Evolutionary conservation across 2,113 vertebrate species (phyloP), one percentile per base, ranked within the genome.

Genomic region (Irena cyanogastra): DNA sequence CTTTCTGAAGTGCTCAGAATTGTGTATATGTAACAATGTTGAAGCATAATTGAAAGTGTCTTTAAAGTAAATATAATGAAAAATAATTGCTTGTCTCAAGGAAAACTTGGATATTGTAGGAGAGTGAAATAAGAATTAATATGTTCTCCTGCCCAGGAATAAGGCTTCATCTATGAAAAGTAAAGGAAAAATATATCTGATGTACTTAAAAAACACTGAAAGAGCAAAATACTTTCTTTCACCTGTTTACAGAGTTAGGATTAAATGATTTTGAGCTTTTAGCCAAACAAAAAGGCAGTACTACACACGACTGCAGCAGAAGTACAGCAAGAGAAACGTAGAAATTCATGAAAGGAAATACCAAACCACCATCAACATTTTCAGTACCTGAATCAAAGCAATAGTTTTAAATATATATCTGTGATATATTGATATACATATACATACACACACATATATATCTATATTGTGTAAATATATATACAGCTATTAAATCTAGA

Each of bases 401-500:
- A 41, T 13, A 68, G 7, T 66, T 80, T 69, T 19, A 74, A 90
- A 68, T n/a, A 63, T 30, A 2, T 35, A 63, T 44, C 33, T 77
- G 18, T 41, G 14, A 1, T 53, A 90, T 18, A 10, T 16, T n/a
- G n/a, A 44, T 16, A 45, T 0, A 39, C 7, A 13, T 18, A 42
- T 9, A 49, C n/a, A n/a, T n/a, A n/a, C n/a, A n/a, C n/a, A n/a
- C n/a, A n/a, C n/a, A n/a, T n/a, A n/a, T n/a, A n/a, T n/a, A n/a
- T n/a, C n/a, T 0, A 37, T 6, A 15, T 10, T 18, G 5, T 22
- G 8, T 4, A 1, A 42, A 28, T 66, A 7, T 19, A 33, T 23
- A 57, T 9, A 27, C 28, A 75, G 52, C 52, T 95, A 44, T 92
- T 94, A 72, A 86, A 92, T 94, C 77, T 64, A 94, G 74, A 94